Percentiles rank a stretch among this genome's conserved stretches.
Evolutionary conservation across 2,888 invertebrate genomes (phyloP).

Genomic region (Heteromyza rotundicornis): DNA sequence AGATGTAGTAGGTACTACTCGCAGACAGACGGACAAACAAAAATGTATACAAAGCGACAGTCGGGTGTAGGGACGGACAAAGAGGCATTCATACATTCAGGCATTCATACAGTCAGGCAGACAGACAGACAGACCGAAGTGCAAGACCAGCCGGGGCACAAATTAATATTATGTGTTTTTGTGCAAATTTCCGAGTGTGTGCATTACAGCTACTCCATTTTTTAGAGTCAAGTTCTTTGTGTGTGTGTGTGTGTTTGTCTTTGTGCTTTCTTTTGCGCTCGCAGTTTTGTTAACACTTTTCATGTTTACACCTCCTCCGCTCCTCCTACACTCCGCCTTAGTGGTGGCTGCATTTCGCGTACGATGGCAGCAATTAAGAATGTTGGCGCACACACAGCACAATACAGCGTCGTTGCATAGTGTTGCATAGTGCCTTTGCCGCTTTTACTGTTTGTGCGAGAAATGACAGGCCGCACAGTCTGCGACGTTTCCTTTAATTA

Average conservation of each 20-base stretch:
- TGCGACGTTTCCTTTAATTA: constrained; percentile 53
- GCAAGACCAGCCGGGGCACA: background rate
- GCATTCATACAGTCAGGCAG: background rate
- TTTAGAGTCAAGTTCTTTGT: too few relatives aligned
- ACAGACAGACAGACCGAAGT: constrained; percentile 21
- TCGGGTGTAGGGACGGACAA: background rate
- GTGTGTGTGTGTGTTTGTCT: too few relatives aligned
- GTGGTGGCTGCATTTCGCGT: too few relatives aligned
- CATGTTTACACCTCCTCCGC: too few relatives aligned
- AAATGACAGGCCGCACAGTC: constrained; percentile 27
- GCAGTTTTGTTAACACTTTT: too few relatives aligned
- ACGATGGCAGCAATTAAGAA: too few relatives aligned
- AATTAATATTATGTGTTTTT: too few relatives aligned
- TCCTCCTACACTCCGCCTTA: too few relatives aligned
- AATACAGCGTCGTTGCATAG: background rate
- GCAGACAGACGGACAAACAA: background rate
- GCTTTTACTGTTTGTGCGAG: background rate
- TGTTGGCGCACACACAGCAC: too few relatives aligned
- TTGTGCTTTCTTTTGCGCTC: too few relatives aligned
- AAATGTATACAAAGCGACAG: constrained; percentile 26
- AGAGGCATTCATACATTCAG: background rate
- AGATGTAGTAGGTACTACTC: background rate
- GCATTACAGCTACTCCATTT: too few relatives aligned
- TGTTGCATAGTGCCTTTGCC: background rate
- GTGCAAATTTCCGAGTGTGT: too few relatives aligned